A percentile compares a stretch with the other conserved stretches of the same genome.
These are phyloP conservation scores for Bolinopsis microptera DNA, from an alignment of 37 sponge, comb jelly and placozoan genomes.

Conservation along the genomic window DNA sequence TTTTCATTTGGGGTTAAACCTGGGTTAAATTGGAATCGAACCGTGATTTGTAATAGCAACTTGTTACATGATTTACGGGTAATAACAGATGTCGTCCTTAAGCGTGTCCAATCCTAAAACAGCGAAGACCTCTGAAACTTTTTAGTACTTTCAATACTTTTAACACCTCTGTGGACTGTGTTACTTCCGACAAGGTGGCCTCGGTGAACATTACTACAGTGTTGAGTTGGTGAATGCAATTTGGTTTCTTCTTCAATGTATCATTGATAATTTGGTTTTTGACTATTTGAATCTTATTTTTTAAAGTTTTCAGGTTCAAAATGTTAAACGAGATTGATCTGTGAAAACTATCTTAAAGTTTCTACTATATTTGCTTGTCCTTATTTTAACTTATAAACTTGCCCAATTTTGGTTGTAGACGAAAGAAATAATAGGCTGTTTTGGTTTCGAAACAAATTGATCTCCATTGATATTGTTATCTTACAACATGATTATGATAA, in stretches of 20 bases:
- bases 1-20: background rate
- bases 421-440: too few species aligned
- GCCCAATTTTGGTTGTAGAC: background rate
- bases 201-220: too few species aligned
- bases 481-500: too few species aligned
- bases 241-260: background rate
- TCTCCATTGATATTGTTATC: too few species aligned
- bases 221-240: background rate
- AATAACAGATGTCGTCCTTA: too few species aligned
- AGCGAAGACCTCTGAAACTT: too few species aligned
- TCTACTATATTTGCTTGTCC: background rate
- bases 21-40: background rate
- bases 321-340: background rate
- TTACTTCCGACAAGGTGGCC: too few species aligned
- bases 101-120: too few species aligned
- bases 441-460: too few species aligned
- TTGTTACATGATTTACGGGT: too few species aligned
- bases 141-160: too few species aligned
- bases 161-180: too few species aligned
- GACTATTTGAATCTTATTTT: background rate
- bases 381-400: background rate
- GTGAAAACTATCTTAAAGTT: constrained; percentile 5
- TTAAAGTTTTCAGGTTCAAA: background rate
- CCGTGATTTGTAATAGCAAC: background rate
- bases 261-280: constrained; percentile 21